Base-by-base conservation (phyloP, 2,113 vertebrate species). In the Motacilla alba region DNA sequence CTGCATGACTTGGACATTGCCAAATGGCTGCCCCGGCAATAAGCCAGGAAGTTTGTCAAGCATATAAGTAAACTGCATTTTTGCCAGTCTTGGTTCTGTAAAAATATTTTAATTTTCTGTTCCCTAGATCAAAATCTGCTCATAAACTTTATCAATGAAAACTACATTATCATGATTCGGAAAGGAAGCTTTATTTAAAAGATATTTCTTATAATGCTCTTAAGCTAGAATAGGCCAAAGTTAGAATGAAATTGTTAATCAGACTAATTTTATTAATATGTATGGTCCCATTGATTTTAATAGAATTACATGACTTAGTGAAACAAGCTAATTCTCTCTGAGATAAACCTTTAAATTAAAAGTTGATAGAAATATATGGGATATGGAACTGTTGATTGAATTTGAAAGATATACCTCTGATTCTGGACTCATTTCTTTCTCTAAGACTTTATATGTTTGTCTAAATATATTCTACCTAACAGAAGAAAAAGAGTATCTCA, bases 301-400 rank as follows among this genome's bases (percentile, higher is more conserved):
- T 26, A 74, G 39, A 89, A 83, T 72, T 63, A 86, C 46, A 74
- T 1, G 2, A 66, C 56, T 50, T 85, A 63, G 21, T 70, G 56
- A 95, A 95, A 90, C 14, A n/a, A 91, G 17, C 8, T 91, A 50
- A 27, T 77, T 94, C 76, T 93, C 62, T 47, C 55, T 37, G 15
- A 85, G 58, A 19, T 83, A 91, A 93, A 62, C 11, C 4, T 90
- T 91, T 85, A 83, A 88, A 77, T 91, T 77, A 67, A 87, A 95
- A 83, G 13, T 27, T 75, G 63, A 74, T 95, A 30, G 72, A 91
- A 91, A 90, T 39, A 59, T 93, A 66, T 31, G 30, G 9, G 15
- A n/a, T n/a, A n/a, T n/a, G n/a, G 6, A 91, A 90, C 23, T 55
- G 35, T 46, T 83, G 82, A 55, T 21, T 81, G 85, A 80, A 39